Evolutionary conservation across 2,797 vertebrate genomes (phyloP).

Genomic region (Oreonectes daqikongensis): DNA sequence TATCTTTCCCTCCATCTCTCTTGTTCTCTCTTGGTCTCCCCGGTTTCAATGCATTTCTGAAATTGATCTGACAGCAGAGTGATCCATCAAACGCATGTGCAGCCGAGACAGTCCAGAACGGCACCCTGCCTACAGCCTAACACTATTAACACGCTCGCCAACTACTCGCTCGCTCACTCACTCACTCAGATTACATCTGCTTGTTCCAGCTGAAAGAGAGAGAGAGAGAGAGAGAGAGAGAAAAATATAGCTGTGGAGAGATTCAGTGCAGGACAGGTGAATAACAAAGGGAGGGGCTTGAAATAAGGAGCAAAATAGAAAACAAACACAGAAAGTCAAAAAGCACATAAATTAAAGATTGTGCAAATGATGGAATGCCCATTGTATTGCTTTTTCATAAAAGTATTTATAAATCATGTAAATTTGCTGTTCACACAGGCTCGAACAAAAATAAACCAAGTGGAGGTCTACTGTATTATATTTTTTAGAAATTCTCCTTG

Average conservation of each 20-base stretch:
- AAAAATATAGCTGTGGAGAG: neutral
- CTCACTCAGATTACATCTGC: slow-evolving; percentile 52
- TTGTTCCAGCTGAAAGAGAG: slow-evolving; percentile 34
- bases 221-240: neutral
- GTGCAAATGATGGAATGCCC: neutral
- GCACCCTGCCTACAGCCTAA: slow-evolving; percentile 58
- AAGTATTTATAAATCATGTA: neutral
- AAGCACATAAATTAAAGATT: neutral
- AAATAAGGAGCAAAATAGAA: neutral
- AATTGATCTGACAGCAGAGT: slow-evolving; percentile 72
- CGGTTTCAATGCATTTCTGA: slow-evolving; percentile 63
- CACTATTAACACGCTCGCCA: slow-evolving; percentile 66
- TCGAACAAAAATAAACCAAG: neutral
- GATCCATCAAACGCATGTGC: slow-evolving; percentile 71
- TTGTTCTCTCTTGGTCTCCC: slow-evolving; percentile 34
- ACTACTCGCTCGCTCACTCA: slow-evolving; percentile 54
- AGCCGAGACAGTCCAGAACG: slow-evolving; percentile 36
- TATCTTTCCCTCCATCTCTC: slow-evolving; percentile 25
- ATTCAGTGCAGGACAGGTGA: neutral
- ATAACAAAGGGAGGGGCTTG: slow-evolving; percentile 6
- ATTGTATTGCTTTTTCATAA: neutral
- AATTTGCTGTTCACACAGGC: neutral
- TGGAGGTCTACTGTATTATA: neutral
- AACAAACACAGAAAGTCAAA: neutral
- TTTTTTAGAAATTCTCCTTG: neutral